Evolutionary conservation across 1,140 invertebrate genomes (phyloP), one percentile per base, ranked within the genome.

Genomic region (Cecropterus lyciades): DNA sequence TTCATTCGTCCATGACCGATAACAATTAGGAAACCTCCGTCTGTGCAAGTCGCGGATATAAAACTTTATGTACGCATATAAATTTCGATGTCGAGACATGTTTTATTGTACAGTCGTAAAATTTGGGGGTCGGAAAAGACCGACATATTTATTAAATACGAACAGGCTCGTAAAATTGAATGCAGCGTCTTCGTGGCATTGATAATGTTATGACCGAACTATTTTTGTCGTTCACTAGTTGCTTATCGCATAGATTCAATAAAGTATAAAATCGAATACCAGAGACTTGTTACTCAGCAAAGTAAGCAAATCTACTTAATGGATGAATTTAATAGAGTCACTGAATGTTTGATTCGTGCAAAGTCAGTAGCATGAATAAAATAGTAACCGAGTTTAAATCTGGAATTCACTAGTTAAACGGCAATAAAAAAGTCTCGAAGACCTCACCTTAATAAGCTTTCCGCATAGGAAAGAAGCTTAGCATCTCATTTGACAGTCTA

Each of bases 91-190:
- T 84, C 89, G 89, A 90, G 89, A 91, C 89, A 91, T 91, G 87
- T 90, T 91, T 91, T 91, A 91, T 88, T 91, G 86, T 89, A 74
- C 67, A 75, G 64, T 89, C 89, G 86, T 91, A 90, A 91, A 91
- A 89, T 91, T 89, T 83, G 77, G 83, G 57, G 89, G 84, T 89
- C 85, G 87, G 89, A 85, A 89, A 85, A 87, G 82, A 86, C 85
- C 87, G 85, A 89, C 85, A 90, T 90, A 91, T 91, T 91, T 91
- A 91, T 87, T 90, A 91, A 91, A 91, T 91, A 90, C 82, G 84
- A 88, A 89, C 82, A 90, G 89, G 75, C 56, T 85, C 86, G 87
- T 91, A 90, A 91, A 90, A 65, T 80, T 73, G 74, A 89, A 88
- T 85, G 86, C 86, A 89, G 80, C 81, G 81, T 87, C 79, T 86